A percentile compares a stretch with the other conserved stretches of the same genome.
Evolutionary conservation across 2,888 invertebrate genomes (phyloP).

Genomic region (Drosophila rubida): DNA sequence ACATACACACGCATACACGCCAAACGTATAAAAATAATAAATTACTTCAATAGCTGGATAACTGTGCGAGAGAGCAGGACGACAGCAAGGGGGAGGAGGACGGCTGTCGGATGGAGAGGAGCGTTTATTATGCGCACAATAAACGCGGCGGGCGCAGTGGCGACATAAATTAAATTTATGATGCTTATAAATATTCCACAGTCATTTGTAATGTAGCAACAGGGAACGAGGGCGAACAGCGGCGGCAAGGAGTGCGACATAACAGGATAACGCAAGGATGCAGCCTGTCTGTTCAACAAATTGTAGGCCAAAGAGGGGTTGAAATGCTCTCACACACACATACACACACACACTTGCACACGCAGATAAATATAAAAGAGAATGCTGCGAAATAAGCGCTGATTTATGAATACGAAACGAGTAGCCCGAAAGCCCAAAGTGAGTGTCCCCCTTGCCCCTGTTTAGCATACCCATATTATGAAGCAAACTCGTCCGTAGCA

Average conservation of each 20-base stretch:
- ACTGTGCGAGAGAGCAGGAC: slow-evolving; percentile 32
- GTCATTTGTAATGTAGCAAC: slow-evolving; percentile 80
- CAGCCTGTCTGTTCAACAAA: slow-evolving; percentile 72
- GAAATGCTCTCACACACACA: slow-evolving; percentile 25
- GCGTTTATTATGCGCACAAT: slow-evolving; percentile 82
- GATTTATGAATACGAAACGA: slow-evolving; percentile 67
- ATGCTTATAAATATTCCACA: slow-evolving; percentile 83
- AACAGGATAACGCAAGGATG: slow-evolving; percentile 77
- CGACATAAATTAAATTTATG: slow-evolving; percentile 81
- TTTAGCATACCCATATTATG: slow-evolving; percentile 31
- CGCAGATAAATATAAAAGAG: slow-evolving; percentile 27
- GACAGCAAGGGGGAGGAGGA: background rate
- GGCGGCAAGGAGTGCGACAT: slow-evolving; percentile 21
- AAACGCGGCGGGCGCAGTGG: slow-evolving; percentile 78
- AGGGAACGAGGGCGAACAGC: slow-evolving; percentile 23
- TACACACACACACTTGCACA: slow-evolving; percentile 25
- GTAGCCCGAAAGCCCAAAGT: slow-evolving; percentile 25
- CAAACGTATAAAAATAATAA: slow-evolving; percentile 77
- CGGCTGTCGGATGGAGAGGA: slow-evolving; percentile 24
- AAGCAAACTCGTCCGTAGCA: slow-evolving; percentile 36
- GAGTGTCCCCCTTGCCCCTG: slow-evolving; percentile 31
- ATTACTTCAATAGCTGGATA: slow-evolving; percentile 66
- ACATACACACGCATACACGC: slow-evolving; percentile 27
- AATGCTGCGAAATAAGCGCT: slow-evolving; percentile 58
- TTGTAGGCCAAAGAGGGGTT: slow-evolving; percentile 60